Percentiles rank a stretch among this genome's conserved stretches.
phyloP scores from a whole-genome alignment of 2,888 invertebrate species.

The Xestia ashworthii region DNA sequence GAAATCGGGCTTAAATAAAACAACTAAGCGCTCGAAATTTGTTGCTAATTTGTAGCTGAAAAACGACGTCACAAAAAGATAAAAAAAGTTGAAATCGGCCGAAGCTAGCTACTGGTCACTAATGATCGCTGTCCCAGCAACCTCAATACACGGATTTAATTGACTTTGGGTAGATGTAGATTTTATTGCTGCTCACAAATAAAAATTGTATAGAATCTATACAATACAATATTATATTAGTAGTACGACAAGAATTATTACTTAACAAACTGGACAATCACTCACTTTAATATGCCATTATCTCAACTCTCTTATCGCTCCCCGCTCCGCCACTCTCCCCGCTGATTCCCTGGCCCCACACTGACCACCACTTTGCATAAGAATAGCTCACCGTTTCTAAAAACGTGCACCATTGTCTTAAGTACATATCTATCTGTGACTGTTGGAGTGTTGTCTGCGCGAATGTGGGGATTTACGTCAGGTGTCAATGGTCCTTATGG shows the following conservation, averaged over 20 bases:
- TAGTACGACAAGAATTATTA: not conserved
- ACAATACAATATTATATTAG: no score
- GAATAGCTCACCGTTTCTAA: slow-evolving; percentile 57
- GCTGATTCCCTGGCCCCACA: slow-evolving; percentile 41
- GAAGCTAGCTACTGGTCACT: no score
- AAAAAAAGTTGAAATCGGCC: no score
- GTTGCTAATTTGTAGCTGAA: no score
- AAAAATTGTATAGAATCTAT: no score
- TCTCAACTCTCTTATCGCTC: not conserved
- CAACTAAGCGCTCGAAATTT: no score
- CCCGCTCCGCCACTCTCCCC: not conserved
- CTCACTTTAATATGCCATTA: not conserved
- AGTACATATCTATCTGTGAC: slow-evolving; percentile 29
- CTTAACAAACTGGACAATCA: not conserved
- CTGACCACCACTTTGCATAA: slow-evolving; percentile 60
- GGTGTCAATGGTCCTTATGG: slow-evolving; percentile 6
- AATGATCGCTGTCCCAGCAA: no score
- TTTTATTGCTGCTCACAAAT: no score
- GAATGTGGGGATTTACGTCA: slow-evolving; percentile 4
- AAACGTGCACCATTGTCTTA: slow-evolving; percentile 59
- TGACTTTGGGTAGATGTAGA: no score
- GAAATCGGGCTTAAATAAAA: no score
- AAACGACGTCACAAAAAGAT: no score
- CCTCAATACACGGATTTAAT: no score
- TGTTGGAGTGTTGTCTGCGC: slow-evolving; percentile 8